Percentiles rank a stretch among this genome's conserved stretches.
phyloP scores from a whole-genome alignment of 2,113 vertebrate species.

The Geothlypis trichas region DNA sequence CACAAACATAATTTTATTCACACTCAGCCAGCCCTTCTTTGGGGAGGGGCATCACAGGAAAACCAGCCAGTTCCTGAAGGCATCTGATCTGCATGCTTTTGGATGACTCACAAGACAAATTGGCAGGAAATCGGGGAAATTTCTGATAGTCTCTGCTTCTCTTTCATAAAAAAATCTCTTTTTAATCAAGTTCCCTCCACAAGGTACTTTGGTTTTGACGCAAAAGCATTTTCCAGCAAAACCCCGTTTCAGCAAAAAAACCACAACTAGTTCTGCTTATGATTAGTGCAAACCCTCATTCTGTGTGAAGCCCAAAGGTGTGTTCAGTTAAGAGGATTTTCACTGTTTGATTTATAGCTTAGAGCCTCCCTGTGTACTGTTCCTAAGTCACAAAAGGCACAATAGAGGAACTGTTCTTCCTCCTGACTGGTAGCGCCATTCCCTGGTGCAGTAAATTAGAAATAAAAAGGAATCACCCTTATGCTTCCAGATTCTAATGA shows the following conservation, averaged over 20 bases:
- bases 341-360: constrained; percentile 46
- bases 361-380: not conserved
- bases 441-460: constrained; percentile 13
- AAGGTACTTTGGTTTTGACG: not conserved
- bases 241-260: constrained; percentile 27
- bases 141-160: not conserved
- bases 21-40: not conserved
- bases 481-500: constrained; percentile 33
- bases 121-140: not conserved
- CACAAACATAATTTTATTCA: not conserved
- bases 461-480: not conserved
- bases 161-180: not conserved
- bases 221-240: constrained; percentile 44
- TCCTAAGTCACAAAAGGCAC: constrained; percentile 29
- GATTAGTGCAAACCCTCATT: constrained; percentile 21
- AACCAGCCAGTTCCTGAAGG: not conserved
- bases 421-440: not conserved
- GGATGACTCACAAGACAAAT: not conserved
- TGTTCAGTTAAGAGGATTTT: constrained; percentile 50
- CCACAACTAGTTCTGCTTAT: not conserved
- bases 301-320: constrained; percentile 39
- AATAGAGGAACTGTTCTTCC: constrained; percentile 4
- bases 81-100: not conserved
- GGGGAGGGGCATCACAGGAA: not conserved
- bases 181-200: not conserved